Base-by-base conservation (phyloP, 2,113 vertebrate species). In the Callorhinus ursinus region DNA sequence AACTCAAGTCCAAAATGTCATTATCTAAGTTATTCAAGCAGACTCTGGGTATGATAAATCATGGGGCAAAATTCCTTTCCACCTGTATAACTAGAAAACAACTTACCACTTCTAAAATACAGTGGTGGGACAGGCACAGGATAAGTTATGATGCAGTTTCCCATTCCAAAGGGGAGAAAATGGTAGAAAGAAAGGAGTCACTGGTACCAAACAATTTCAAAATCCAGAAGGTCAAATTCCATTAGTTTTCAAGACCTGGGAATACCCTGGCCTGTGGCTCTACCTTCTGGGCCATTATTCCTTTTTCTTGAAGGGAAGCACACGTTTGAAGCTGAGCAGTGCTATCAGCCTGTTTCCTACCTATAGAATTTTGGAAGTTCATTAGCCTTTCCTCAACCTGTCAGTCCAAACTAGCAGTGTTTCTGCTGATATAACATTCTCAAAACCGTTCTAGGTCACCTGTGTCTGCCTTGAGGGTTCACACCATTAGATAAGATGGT, bases 1-100 rank as follows among this genome's bases (percentile, higher is more conserved):
- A 95, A 87, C 39, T 93, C n/a, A 87, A 96, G 28, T 76, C 57
- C n/a, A 90, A 86, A 96, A 95, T 86, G 21, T 85, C 63, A 97
- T 49, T 53, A 94, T 80, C 71, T 92, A 77, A 86, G 59, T 86
- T 74, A 51, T 74, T 65, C 71, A 83, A 88, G 79, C 18, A 69
- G 67, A 69, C 15, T 72, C 57, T 57, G 57, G 49, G 12, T 80
- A 69, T 96, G 55, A 74, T 28, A 57, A 1, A 61, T 28, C 28
- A 33, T 13, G 53, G 57, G 28, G 9, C 28, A 83, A 94, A 97
- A 89, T 69, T 85, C 12, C 31, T 89, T 49, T 59, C 71, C 21
- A 65, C 59, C 39, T 81, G 24, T 96, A 53, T 89, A 94, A 95
- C 61, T 69, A 86, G 33, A 83, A 90, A 95, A 87, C 22, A 93